Conservation (phyloP, 2,113 vertebrate genomes). For the Motacilla alba region DNA sequence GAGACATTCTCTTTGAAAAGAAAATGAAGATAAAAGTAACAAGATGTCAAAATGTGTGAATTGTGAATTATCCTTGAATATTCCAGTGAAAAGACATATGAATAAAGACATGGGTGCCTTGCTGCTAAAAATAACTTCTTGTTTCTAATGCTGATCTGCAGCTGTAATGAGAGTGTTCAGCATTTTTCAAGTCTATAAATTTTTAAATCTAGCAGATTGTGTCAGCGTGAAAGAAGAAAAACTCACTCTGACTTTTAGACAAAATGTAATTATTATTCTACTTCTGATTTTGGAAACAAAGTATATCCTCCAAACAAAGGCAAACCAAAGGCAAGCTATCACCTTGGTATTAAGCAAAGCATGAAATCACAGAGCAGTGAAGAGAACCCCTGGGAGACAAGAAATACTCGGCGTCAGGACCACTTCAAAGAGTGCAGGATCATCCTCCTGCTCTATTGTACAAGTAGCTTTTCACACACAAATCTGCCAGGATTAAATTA, state of each 20-base stretch:
- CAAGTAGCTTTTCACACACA: neutral
- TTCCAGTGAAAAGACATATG: neutral
- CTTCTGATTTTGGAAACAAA: neutral
- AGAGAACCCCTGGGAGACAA: neutral
- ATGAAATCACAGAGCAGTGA: neutral
- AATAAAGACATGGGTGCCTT: constrained; percentile 3
- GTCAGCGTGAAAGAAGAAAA: neutral
- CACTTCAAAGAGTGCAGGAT: neutral
- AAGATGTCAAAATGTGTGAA: constrained; percentile 2
- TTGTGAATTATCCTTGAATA: constrained; percentile 31
- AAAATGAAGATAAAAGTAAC: constrained; percentile 30
- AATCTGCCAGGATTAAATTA: neutral
- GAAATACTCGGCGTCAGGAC: neutral
- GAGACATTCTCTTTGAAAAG: neutral
- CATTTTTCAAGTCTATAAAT: neutral
- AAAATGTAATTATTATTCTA: neutral
- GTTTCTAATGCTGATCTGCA: constrained; percentile 15
- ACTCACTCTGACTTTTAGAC: neutral
- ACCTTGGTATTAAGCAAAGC: neutral
- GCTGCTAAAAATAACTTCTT: constrained; percentile 37
- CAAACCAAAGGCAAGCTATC: neutral
- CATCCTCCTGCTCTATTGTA: neutral
- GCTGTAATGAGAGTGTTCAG: neutral
- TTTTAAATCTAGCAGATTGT: neutral
- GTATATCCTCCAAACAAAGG: neutral